Evolutionary conservation across 2,113 vertebrate species (phyloP).

Genomic region (Microtus pennsylvanicus): DNA sequence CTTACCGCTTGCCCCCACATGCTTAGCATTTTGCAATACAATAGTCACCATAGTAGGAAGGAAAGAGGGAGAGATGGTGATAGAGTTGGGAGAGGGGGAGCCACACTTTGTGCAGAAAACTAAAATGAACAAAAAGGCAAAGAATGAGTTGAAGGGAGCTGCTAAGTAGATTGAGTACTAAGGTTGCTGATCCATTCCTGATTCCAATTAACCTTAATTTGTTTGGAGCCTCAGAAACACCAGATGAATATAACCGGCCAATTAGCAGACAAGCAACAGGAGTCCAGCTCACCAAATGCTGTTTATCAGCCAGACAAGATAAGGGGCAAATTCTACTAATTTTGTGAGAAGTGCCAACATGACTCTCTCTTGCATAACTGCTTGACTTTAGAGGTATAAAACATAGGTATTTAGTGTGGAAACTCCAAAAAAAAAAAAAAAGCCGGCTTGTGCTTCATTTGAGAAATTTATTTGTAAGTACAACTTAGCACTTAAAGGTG

Average conservation of each 20-base stretch:
- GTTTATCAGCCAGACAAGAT: slow-evolving; percentile 66
- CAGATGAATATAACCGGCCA: slow-evolving; percentile 73
- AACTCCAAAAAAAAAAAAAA: neutral
- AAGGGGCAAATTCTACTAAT: slow-evolving; percentile 62
- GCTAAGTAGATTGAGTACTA: slow-evolving; percentile 59
- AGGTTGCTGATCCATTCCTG: slow-evolving; percentile 64
- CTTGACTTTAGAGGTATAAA: slow-evolving; percentile 31
- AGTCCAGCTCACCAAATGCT: slow-evolving; percentile 73
- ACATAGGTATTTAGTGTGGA: neutral
- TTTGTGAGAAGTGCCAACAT: slow-evolving; percentile 39
- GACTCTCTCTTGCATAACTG: slow-evolving; percentile 30
- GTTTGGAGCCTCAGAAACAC: slow-evolving; percentile 39
- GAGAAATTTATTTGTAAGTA: slow-evolving; percentile 59
- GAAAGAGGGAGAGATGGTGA: neutral
- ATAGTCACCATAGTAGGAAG: neutral
- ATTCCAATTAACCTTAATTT: slow-evolving; percentile 77
- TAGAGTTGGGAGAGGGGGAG: neutral
- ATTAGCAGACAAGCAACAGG: slow-evolving; percentile 55
- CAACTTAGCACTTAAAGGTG: neutral
- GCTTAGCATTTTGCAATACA: neutral
- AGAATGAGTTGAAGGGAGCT: slow-evolving; percentile 63
- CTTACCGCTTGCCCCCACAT: neutral
- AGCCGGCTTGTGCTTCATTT: neutral
- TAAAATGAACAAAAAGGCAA: slow-evolving; percentile 49
- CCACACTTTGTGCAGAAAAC: neutral